phyloP scores from a whole-genome alignment of 2,888 invertebrate species.

The Ophion ventricosus region DNA sequence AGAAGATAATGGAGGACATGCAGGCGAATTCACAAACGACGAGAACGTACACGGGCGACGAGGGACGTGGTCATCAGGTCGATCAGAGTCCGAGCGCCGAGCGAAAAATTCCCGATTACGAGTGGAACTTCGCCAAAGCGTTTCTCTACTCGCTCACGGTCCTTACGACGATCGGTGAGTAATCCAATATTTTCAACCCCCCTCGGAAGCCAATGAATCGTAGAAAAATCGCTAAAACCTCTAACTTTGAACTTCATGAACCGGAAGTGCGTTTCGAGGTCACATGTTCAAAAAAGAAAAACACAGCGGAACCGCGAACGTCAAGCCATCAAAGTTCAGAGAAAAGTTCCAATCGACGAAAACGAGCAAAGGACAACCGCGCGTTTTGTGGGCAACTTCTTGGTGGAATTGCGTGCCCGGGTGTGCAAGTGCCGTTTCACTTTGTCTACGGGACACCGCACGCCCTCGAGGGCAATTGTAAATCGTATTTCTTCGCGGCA shows the following conservation, averaged over 20 bases:
- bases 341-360: too few relatives aligned
- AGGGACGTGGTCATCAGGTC: constrained; percentile 63
- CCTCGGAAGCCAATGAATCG: background rate
- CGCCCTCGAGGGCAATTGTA: background rate
- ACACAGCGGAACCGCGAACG: too few relatives aligned
- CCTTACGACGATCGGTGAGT: constrained; percentile 95
- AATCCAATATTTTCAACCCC: background rate
- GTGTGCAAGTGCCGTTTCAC: constrained; percentile 22
- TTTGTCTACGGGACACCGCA: constrained; percentile 26
- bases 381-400: constrained; percentile 8
- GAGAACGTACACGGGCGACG: constrained; percentile 82
- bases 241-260: too few relatives aligned
- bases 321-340: too few relatives aligned
- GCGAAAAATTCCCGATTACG: constrained; percentile 85
- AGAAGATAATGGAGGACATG: constrained; percentile 91
- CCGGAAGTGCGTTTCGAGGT: too few relatives aligned
- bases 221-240: too few relatives aligned
- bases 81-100: constrained; percentile 75
- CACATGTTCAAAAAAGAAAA: too few relatives aligned
- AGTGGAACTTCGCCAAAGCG: constrained; percentile 95
- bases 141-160: constrained; percentile 98
- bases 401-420: background rate
- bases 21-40: constrained; percentile 84
- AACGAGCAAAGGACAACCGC: background rate
- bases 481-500: constrained; percentile 73